A percentile compares a stretch with the other conserved stretches of the same genome.
These are phyloP conservation scores for Crotophaga sulcirostris DNA, from an alignment of 2,113 vertebrate species.

Conservation along the genomic window DNA sequence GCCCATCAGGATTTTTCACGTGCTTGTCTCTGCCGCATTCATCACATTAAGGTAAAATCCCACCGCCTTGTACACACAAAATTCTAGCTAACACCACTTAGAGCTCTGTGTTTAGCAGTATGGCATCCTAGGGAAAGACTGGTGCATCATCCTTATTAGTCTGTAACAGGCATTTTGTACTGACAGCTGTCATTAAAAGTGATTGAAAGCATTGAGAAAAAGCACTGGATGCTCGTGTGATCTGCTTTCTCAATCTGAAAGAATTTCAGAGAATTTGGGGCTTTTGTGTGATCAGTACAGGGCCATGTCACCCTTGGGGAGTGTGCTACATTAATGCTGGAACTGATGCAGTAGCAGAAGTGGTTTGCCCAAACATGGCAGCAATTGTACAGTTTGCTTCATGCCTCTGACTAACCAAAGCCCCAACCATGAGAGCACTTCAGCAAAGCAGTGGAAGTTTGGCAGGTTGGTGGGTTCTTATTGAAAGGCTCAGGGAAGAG, in stretches of 20 bases:
- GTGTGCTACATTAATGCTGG: background rate
- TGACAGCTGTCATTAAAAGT: background rate
- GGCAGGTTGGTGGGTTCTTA: accelerated
- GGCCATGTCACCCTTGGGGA: background rate
- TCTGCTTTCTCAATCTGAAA: background rate
- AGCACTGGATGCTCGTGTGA: background rate
- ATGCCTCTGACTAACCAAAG: background rate
- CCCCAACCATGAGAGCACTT: background rate
- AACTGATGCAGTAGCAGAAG: background rate
- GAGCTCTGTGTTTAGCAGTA: background rate
- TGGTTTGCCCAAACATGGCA: background rate
- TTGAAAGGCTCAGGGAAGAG: background rate
- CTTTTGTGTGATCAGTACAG: accelerated
- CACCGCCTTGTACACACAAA: background rate
- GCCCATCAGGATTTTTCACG: background rate
- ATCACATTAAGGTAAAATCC: background rate
- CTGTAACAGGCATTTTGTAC: background rate
- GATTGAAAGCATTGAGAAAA: background rate
- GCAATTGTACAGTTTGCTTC: background rate
- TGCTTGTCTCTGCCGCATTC: background rate
- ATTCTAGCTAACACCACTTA: background rate
- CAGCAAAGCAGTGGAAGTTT: background rate
- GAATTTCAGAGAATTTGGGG: background rate
- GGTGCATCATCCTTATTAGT: background rate
- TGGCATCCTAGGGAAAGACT: background rate